Conservation (phyloP, 2,888 invertebrate species). For the Patella depressa region DNA sequence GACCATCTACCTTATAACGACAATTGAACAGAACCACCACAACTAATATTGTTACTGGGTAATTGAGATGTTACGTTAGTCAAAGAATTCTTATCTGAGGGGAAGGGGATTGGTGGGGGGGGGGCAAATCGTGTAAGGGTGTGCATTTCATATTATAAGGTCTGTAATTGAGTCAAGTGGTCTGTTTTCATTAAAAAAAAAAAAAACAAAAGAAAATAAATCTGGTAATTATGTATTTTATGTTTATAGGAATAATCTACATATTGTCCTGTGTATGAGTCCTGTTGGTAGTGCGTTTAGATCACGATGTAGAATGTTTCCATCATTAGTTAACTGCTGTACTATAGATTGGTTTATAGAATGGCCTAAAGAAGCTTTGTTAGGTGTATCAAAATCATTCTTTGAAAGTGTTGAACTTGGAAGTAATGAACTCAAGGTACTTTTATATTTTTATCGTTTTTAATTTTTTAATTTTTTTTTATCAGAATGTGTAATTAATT, state of each 20-base stretch:
- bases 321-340: constrained; percentile 72
- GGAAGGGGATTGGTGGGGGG: no score
- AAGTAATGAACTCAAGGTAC: constrained; percentile 73
- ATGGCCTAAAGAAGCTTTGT: constrained; percentile 90
- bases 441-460: constrained; percentile 5
- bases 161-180: no score
- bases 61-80: no score
- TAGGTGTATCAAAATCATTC: constrained; percentile 83
- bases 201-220: no score
- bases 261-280: constrained; percentile 90
- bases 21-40: no score
- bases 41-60: no score
- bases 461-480: neutral
- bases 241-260: constrained; percentile 79
- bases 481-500: constrained; percentile 1
- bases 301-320: constrained; percentile 74
- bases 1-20: no score
- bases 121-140: no score
- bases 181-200: no score
- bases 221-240: neutral
- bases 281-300: constrained; percentile 90
- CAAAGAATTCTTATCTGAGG: no score
- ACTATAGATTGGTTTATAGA: constrained; percentile 77
- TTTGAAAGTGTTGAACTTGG: constrained; percentile 77
- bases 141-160: no score